Conservation (phyloP, 2,888 invertebrate species). For the Allolobophora icterica region DNA sequence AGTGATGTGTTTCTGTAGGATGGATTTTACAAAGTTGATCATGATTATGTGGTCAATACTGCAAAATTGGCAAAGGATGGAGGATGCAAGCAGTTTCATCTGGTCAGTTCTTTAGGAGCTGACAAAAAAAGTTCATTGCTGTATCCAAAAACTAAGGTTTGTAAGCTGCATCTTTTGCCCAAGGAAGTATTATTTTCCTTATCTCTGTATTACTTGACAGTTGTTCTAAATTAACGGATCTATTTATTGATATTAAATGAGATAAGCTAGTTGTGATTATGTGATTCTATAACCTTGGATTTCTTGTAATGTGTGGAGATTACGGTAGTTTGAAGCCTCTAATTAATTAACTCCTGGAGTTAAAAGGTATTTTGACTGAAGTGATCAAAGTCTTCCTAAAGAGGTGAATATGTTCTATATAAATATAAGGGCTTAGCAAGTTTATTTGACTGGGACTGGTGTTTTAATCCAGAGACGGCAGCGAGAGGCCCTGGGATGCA, state of each 20-base stretch:
- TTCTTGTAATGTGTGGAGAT: conserved; percentile 65
- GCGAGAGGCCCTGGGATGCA: too few species aligned
- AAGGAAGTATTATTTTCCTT: conserved; percentile 53
- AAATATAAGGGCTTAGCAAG: too few species aligned
- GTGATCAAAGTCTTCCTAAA: too few species aligned
- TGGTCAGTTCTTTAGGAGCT: conserved; percentile 67
- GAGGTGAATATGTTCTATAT: too few species aligned
- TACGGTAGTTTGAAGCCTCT: conserved; percentile 67
- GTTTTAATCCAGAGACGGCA: too few species aligned
- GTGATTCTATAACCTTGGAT: conserved; percentile 66
- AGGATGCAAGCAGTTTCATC: conserved; percentile 66
- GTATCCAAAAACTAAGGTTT: conserved; percentile 67
- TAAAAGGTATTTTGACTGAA: too few species aligned
- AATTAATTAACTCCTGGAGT: conserved; percentile 67
- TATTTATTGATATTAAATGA: conserved; percentile 60
- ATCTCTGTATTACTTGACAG: neutral
- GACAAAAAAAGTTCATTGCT: conserved; percentile 66
- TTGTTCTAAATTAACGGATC: neutral
- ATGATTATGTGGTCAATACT: conserved; percentile 68
- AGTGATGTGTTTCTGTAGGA: conserved; percentile 55
- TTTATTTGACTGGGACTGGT: too few species aligned
- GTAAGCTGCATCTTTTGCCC: neutral
- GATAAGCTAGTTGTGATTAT: conserved; percentile 68
- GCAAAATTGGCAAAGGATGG: conserved; percentile 66
- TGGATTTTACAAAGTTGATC: conserved; percentile 66